Base-by-base conservation (phyloP, 2,888 invertebrate species). In the Aproaerema taeniolella region DNA sequence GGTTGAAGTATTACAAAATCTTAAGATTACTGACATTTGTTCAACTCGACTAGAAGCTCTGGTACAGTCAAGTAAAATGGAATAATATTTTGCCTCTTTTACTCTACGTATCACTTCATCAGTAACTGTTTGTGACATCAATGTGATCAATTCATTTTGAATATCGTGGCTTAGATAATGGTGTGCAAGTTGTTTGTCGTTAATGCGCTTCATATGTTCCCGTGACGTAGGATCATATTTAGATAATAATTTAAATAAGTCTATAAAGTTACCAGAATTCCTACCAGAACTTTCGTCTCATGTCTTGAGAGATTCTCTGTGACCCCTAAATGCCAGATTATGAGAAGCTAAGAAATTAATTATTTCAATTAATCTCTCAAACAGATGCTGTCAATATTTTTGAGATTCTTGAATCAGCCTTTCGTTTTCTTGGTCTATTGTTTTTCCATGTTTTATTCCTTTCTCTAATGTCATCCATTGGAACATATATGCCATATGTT, bases 131-230 rank as follows among this genome's bases (percentile, higher is more conserved):
- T 41, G 39, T 41, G 39, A 34, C 41, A 41, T 46, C 38, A 43
- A 43, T 43, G 37, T 38, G 38, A 42, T 46, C 39, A 46, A 45
- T 43, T 45, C 34, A 45, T 47, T 47, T 45, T 45, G 41, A 47
- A 47, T 45, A 45, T 33, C 41, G 43, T 47, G 43, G 31, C 45
- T 38, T 39, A 45, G 37, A 39, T 45, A 45, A 42, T 45, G 42
- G 41, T 43, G 40, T 16, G 39, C 35, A 42, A 42, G 37, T 31
- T 45, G 42, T 39, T 42, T 37, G 29, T 43, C 35, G 11, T 28
- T 30, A 34, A 42, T 32, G 42, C 36, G 35, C 38, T 25, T 33
- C 34, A 43, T 38, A 33, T 30, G 30, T 30, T 30, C 13, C 4
- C 30, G 30, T 30, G 12, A 30, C 2, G 30, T 30, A 30, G 42